Percentiles rank a stretch among this genome's conserved stretches.
These are phyloP conservation scores for Hippopotamyrus pictus DNA, from an alignment of 2,797 vertebrate genomes.

Conservation along the genomic window DNA sequence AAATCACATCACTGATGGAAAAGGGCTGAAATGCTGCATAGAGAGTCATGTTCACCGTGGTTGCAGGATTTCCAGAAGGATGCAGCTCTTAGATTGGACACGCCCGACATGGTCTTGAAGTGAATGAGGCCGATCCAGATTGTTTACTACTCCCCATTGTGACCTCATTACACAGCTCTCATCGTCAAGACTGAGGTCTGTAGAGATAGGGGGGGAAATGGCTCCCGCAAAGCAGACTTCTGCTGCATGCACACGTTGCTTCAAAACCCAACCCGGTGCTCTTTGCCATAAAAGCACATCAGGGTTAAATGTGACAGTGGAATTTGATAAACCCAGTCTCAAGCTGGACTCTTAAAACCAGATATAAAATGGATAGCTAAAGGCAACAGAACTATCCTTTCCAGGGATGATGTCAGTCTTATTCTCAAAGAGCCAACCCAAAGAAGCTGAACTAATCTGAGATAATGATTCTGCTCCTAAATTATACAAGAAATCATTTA, in stretches of 20 bases:
- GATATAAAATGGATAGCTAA: not conserved
- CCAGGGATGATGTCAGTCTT: constrained; percentile 45
- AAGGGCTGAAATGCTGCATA: not conserved
- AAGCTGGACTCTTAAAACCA: not conserved
- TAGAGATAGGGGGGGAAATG: constrained; percentile 59
- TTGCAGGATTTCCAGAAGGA: constrained; percentile 14
- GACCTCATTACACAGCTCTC: constrained; percentile 13
- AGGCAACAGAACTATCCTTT: constrained; percentile 29
- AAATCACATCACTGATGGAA: not conserved
- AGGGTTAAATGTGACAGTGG: constrained; percentile 34
- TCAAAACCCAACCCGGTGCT: constrained; percentile 33
- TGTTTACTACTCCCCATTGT: constrained; percentile 20
- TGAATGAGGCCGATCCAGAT: constrained; percentile 6
- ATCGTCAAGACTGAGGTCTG: constrained; percentile 38
- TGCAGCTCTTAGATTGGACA: constrained; percentile 10
- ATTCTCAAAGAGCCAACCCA: constrained; percentile 50
- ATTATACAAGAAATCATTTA: not conserved
- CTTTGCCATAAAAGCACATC: constrained; percentile 11
- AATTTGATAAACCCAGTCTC: constrained; percentile 45
- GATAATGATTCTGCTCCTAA: not conserved
- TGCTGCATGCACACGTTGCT: constrained; percentile 37
- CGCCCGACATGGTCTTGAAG: not conserved
- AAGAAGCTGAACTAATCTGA: constrained; percentile 25
- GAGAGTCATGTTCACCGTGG: not conserved
- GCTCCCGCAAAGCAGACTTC: constrained; percentile 45